Evolutionary conservation across 2,888 invertebrate species (phyloP), one percentile per base, ranked within the genome.

Genomic region (Antheraea yamamai): DNA sequence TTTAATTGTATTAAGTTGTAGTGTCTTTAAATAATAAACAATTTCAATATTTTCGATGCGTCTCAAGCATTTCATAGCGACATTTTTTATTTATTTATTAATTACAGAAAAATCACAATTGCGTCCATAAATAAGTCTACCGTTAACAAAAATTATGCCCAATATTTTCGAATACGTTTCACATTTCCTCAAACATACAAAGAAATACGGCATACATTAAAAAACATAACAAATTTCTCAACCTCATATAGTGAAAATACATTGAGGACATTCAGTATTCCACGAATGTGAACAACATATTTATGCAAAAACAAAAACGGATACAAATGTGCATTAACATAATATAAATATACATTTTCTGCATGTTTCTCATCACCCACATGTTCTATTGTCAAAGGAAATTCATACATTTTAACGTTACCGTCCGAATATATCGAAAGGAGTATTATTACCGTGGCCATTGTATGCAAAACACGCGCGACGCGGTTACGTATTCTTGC

Each of bases 391-490:
- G 70, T 70, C n/a, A n/a, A 70, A 70, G 70, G 18, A 39, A 39
- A 39, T 70, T 39, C 70, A 70, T 70, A 39, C 70, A 70, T 70
- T 39, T 35, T 68, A 35, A 30, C 68, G 55, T 51, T 55, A 73
- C 35, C 35, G 58, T 68, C 55, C 39, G 55, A 68, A 75, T 58
- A 26, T 73, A 82, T 80, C 82, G 84, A 81, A 80, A 20, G 70
- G 2, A 83, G 85, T 87, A 84, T 84, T 87, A 84, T 84, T 89
- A 90, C 87, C 87, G 85, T 58, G 70, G 81, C 20, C 84, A 92
- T 93, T 93, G 93, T 93, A 89, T 93, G 92, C 88, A 89, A 93
- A 93, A 92, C 81, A 78, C 84, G 84, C 88, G 89, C 89, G 87
- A 88, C 87, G 87, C 85, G 87, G 84, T 87, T 86, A 84, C 85